phyloP scores from a whole-genome alignment of 2,888 invertebrate genomes.

The Microchrysa polita region DNA sequence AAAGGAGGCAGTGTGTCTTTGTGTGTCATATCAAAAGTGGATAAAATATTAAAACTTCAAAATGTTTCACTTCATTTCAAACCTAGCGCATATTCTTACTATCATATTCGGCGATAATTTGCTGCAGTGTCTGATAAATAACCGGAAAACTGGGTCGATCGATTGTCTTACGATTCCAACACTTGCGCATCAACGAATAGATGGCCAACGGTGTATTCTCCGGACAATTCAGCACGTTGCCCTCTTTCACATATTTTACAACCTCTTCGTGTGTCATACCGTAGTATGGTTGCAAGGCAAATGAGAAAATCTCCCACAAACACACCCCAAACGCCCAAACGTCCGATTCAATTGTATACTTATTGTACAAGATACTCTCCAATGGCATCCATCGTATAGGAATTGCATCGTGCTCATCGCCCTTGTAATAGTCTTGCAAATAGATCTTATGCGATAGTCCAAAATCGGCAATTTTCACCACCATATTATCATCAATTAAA shows the following conservation, averaged over 20 bases:
- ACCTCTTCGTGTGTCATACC: slow-evolving; percentile 98
- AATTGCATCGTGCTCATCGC: slow-evolving; percentile 94
- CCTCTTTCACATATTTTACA: slow-evolving; percentile 92
- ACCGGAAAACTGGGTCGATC: slow-evolving; percentile 87
- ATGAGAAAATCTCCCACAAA: slow-evolving; percentile 97
- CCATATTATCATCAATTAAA: slow-evolving; percentile 91
- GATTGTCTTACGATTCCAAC: slow-evolving; percentile 89
- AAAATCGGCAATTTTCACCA: slow-evolving; percentile 97
- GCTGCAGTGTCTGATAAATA: slow-evolving; percentile 81
- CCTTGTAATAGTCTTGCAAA: slow-evolving; percentile 94
- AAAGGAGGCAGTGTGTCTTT: slow-evolving; percentile 30
- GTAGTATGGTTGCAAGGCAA: slow-evolving; percentile 95
- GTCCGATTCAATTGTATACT: slow-evolving; percentile 95
- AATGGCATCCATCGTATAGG: slow-evolving; percentile 98
- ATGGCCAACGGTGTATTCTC: slow-evolving; percentile 88
- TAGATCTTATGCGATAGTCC: slow-evolving; percentile 96
- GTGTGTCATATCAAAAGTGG: not conserved
- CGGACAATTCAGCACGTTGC: slow-evolving; percentile 88
- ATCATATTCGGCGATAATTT: slow-evolving; percentile 66
- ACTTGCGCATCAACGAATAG: slow-evolving; percentile 92
- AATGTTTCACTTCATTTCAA: too few relatives aligned
- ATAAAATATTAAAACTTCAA: slow-evolving; percentile 5
- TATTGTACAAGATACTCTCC: slow-evolving; percentile 95
- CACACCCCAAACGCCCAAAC: slow-evolving; percentile 98
- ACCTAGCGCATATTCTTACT: slow-evolving; percentile 59